These are phyloP conservation scores for Neoscelio sp. DNA, from an alignment of 2,888 invertebrate species.

Conservation along the genomic window DNA sequence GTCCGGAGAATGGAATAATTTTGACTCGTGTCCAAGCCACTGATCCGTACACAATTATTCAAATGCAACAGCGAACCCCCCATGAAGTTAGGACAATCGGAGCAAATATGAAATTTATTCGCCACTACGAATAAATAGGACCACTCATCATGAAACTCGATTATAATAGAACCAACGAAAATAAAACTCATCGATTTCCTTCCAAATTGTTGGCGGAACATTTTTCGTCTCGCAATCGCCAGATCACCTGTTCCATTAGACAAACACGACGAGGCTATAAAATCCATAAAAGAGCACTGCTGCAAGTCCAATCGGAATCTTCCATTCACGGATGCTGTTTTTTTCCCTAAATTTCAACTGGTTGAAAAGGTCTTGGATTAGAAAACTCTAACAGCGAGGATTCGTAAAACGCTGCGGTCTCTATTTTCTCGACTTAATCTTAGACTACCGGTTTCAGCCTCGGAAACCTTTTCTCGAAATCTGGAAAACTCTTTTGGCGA, in stretches of 20 bases:
- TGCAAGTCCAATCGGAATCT: slow-evolving; percentile 37
- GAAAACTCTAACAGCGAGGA: slow-evolving; percentile 42
- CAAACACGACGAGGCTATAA: slow-evolving; percentile 36
- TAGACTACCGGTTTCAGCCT: slow-evolving; percentile 5
- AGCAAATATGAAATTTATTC: slow-evolving; percentile 11
- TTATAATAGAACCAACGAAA: slow-evolving; percentile 7
- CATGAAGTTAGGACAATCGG: slow-evolving; percentile 28
- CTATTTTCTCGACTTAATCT: slow-evolving; percentile 44
- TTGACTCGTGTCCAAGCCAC: slow-evolving; percentile 31
- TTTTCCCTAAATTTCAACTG: slow-evolving; percentile 22
- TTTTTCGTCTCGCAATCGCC: background rate
- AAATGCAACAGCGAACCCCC: slow-evolving; percentile 32
- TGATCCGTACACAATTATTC: slow-evolving; percentile 44
- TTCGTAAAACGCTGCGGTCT: slow-evolving; percentile 31
- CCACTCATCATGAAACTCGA: no score
- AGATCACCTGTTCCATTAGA: slow-evolving; percentile 35
- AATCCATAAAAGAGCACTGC: slow-evolving; percentile 41
- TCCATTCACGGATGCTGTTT: slow-evolving; percentile 37
- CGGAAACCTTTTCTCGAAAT: slow-evolving; percentile 23
- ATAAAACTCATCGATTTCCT: no score
- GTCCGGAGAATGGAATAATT: slow-evolving; percentile 44
- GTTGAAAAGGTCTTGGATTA: slow-evolving; percentile 36
- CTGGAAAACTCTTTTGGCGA: slow-evolving; percentile 24
- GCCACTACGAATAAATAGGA: no score
- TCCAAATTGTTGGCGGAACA: background rate